Base-by-base conservation (phyloP, 2,888 invertebrate species). In the Hirtodrosophila duncani region DNA sequence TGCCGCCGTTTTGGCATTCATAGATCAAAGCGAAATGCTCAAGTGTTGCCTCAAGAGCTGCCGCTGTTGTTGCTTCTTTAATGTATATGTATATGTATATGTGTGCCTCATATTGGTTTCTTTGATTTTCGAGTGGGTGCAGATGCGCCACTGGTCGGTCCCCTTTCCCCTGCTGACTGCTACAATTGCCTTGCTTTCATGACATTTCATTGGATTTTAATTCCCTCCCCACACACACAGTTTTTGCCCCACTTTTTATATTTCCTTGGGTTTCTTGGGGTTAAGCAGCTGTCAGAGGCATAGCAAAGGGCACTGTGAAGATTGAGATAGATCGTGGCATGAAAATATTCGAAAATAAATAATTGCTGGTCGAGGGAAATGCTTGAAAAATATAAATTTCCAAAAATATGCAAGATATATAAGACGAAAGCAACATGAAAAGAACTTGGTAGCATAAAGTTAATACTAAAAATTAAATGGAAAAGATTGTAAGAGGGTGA, bases 161-260 rank as follows among this genome's bases (percentile, higher is more conserved):
- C 59, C 24, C 17, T 10, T 9, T 29, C 13, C 10, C 34, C 38
- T 9, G 27, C 13, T 11, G 21, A 21, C 39, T 43, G 10, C 41
- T 16, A 44, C 63, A 67, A 70, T 64, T 70, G 67, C 56, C 65
- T 55, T 53, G 46, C n/a, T 42, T 39, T 50, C 51, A 38, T 52
- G 63, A 53, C 67, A 70, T 53, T 67, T 64, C 59, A 60, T 74
- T 62, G 62, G 74, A 43, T 69, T 78, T 66, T 49, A 69, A 78
- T 78, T 38, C 59, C 20, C 11, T 18, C 44, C 44, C 48, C n/a
- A n/a, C n/a, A n/a, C n/a, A n/a, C n/a, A n/a, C n/a, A n/a, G n/a
- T n/a, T n/a, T n/a, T n/a, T 37, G 67, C 46, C 64, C 58, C 63
- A 64, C 46, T 67, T 67, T n/a, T 38, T 66, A 37, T 36, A 53